Base-by-base conservation (phyloP, 2,797 vertebrate species). In the Myiotriccus ornatus region DNA sequence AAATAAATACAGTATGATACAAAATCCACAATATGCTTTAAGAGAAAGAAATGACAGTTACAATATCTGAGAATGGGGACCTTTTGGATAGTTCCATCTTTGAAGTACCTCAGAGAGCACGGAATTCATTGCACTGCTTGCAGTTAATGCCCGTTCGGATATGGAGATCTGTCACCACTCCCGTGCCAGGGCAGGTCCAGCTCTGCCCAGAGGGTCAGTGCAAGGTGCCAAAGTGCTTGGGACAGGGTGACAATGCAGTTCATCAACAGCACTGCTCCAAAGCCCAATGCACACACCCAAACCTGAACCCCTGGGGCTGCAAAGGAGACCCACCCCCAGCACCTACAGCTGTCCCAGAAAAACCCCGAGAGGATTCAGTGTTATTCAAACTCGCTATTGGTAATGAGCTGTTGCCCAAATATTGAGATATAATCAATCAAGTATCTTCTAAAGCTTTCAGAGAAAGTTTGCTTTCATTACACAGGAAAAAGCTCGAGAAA, bases 1-100 rank as follows among this genome's bases (percentile, higher is more conserved):
- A 99, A 99, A 99, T 99, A 99, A 99, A 99, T 99, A 99, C 98
- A 99, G 97, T 98, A 99, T 99, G 97, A 98, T 99, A 99, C 99
- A 99, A 98, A 99, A 98, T 99, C 97, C 98, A 98, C 98, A 99
- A 98, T 98, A 98, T 98, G 98, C 97, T 98, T 98, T 96, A 96
- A 90, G 98, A 98, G 98, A 96, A 96, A 95, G 85, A 96, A 97
- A 95, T 77, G 94, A 96, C 92, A 85, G 95, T 96, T 95, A 97
- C 84, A 86, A 95, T 96, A 96, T 96, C 87, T 87, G 93, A 93
- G 84, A 95, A 44, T 21, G 84, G 94, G 87, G 96, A 87, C 69
- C 76, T 91, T 94, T 87, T 84, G 92, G 65, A 79, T 32, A 83
- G 68, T 93, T 84, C 89, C 76, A 79, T 46, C 89, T 93, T 91